These are phyloP conservation scores for Xestoiulus laeticollis DNA, from an alignment of 2,888 invertebrate genomes.

Conservation along the genomic window DNA sequence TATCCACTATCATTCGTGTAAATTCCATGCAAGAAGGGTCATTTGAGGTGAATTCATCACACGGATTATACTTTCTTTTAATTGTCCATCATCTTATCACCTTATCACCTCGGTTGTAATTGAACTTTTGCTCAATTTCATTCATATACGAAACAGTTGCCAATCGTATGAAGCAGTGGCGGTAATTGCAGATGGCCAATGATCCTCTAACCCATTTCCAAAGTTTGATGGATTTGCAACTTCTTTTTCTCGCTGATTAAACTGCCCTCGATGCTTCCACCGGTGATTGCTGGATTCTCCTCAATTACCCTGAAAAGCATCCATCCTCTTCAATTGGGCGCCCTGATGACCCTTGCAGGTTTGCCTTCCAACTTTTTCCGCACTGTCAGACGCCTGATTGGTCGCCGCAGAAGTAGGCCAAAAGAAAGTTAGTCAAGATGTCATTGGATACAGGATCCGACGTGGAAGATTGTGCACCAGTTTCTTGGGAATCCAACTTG, in stretches of 20 bases:
- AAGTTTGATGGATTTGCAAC: slow-evolving; percentile 18
- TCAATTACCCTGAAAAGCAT: not conserved
- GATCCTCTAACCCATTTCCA: slow-evolving; percentile 3
- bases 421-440: not conserved
- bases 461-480: not conserved
- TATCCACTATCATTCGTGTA: no score
- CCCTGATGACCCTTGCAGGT: slow-evolving; percentile 16
- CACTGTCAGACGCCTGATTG: not conserved
- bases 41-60: no score
- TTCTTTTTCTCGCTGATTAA: slow-evolving; percentile 5
- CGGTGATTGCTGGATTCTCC: slow-evolving; percentile 10
- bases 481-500: not conserved
- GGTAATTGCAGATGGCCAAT: slow-evolving; percentile 4
- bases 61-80: no score
- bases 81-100: no score
- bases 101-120: no score
- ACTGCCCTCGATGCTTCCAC: slow-evolving; percentile 1
- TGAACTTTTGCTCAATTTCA: not conserved
- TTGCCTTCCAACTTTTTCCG: not conserved
- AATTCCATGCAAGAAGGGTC: no score
- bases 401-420: not conserved
- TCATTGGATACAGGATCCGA: slow-evolving; percentile 2
- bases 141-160: not conserved
- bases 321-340: slow-evolving; percentile 26
- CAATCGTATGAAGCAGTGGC: not conserved